Conservation (phyloP, 2,113 vertebrate species). For the Sciurus niger region DNA sequence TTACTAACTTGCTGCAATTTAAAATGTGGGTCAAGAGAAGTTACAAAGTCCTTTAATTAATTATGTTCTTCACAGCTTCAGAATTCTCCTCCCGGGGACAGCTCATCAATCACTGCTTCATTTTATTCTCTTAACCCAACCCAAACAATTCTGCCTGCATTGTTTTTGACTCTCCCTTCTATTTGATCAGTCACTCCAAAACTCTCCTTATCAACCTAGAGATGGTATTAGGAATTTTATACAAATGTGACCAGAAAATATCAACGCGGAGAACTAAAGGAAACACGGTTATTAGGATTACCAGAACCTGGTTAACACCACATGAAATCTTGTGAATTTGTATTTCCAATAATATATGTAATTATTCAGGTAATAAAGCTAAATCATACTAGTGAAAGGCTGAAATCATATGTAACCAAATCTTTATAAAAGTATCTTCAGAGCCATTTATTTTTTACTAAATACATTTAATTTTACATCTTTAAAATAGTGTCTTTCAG, state of each 20-base stretch:
- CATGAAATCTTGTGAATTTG: not conserved
- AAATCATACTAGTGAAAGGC: constrained; percentile 36
- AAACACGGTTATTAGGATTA: not conserved
- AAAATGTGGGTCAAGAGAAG: constrained; percentile 64
- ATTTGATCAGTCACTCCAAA: not conserved
- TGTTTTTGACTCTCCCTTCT: not conserved
- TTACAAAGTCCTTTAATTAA: constrained; percentile 74
- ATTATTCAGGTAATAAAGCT: not conserved
- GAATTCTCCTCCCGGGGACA: constrained; percentile 15
- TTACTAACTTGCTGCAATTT: constrained; percentile 59
- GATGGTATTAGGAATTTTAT: not conserved
- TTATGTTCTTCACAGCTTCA: constrained; percentile 56
- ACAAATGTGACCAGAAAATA: not conserved
- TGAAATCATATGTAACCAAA: not conserved
- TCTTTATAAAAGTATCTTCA: constrained; percentile 8
- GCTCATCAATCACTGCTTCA: constrained; percentile 21
- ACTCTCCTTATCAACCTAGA: not conserved
- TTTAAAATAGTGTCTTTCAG: not conserved
- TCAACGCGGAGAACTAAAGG: constrained; percentile 5
- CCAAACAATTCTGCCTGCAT: not conserved
- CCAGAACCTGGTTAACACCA: not conserved
- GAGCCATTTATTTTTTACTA: not conserved
- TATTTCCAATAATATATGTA: not conserved
- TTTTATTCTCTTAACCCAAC: not conserved
- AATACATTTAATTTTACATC: not conserved